These are phyloP conservation scores for Notiomystis cincta DNA, from an alignment of 2,113 vertebrate genomes.

Conservation along the genomic window DNA sequence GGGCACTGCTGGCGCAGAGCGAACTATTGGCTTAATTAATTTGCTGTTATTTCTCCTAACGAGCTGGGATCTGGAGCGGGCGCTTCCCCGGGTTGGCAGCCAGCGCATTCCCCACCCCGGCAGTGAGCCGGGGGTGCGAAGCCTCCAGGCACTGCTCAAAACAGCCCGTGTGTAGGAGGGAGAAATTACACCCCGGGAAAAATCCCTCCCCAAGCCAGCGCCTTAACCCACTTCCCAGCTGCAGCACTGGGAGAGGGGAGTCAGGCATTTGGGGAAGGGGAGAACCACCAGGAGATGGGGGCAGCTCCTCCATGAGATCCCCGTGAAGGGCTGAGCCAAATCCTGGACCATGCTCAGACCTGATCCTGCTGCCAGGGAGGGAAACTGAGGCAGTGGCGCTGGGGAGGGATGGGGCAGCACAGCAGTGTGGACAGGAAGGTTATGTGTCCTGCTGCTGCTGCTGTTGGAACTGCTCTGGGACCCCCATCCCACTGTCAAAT, in stretches of 20 bases:
- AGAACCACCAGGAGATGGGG: neutral
- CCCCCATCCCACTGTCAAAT: neutral
- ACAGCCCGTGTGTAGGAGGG: conserved; percentile 60
- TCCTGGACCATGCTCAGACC: neutral
- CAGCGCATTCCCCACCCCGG: neutral
- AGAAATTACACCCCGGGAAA: conserved; percentile 49
- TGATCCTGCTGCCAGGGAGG: neutral
- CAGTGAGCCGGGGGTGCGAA: neutral
- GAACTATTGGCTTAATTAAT: conserved; percentile 41
- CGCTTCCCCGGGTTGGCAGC: neutral
- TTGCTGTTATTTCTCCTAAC: conserved; percentile 31
- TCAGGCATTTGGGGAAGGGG: neutral
- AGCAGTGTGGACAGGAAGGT: accelerated
- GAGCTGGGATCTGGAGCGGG: conserved; percentile 26
- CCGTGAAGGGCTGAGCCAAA: accelerated
- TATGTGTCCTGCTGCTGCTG: neutral
- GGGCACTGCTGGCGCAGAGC: neutral
- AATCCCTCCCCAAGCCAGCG: neutral
- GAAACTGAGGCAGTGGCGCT: neutral
- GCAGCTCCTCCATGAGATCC: neutral
- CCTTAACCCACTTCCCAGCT: neutral
- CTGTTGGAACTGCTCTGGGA: neutral
- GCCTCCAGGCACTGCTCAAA: conserved; percentile 41
- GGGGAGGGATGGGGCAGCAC: neutral
- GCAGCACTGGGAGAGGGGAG: neutral